Conservation (phyloP, 2,888 invertebrate species). For the Acronicta alni region DNA sequence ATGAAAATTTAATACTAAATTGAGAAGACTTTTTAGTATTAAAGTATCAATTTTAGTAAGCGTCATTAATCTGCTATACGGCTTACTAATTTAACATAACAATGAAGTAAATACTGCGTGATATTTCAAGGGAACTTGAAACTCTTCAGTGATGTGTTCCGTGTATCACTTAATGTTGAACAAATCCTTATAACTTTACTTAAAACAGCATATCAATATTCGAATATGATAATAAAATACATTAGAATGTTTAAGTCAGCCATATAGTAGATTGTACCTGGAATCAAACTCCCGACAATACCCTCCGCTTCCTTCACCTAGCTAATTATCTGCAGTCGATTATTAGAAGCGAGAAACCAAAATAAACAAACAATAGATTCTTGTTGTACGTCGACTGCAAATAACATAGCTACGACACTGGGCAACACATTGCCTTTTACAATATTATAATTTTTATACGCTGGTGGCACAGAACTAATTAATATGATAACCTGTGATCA, state of each 20-base stretch:
- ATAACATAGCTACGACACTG: conserved; percentile 50
- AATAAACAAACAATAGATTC: conserved; percentile 7
- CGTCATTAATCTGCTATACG: conserved; percentile 27
- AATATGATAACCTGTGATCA: conserved; percentile 22
- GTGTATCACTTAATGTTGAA: too few species aligned
- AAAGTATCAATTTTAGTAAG: conserved; percentile 52
- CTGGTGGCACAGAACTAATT: conserved; percentile 54
- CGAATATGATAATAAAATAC: not conserved
- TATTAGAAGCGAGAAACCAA: conserved; percentile 15
- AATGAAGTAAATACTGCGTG: not conserved
- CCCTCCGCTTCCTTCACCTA: conserved; percentile 36
- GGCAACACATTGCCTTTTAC: conserved; percentile 64
- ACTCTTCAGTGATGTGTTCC: too few species aligned
- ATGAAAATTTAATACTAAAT: conserved; percentile 55
- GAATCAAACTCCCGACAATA: conserved; percentile 33
- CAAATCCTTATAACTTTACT: too few species aligned
- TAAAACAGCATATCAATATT: not conserved
- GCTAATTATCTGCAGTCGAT: conserved; percentile 36
- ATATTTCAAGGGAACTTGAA: not conserved
- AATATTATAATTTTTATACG: conserved; percentile 44
- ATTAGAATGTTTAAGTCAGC: conserved; percentile 14
- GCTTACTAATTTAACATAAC: conserved; percentile 21
- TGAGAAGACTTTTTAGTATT: conserved; percentile 37
- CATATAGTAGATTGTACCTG: conserved; percentile 35
- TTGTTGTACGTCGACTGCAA: conserved; percentile 33